These are phyloP conservation scores for Phengaris arion DNA, from an alignment of 2,888 invertebrate species.

Conservation along the genomic window DNA sequence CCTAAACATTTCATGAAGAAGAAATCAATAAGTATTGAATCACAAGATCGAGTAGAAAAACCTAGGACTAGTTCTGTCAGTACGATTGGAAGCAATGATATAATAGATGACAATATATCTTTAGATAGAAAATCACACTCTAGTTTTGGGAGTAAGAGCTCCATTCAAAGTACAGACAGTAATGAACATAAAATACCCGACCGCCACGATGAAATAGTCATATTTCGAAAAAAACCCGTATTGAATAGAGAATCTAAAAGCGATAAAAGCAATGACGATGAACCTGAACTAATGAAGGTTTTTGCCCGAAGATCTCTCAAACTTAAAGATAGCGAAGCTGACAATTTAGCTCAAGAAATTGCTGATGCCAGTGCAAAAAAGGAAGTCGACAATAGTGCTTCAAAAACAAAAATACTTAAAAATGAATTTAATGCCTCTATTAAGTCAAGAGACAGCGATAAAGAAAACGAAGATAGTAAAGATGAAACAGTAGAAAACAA, in stretches of 20 bases:
- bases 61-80: conserved; percentile 64
- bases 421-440: conserved; percentile 76
- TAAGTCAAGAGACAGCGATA: conserved; percentile 85
- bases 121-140: conserved; percentile 72
- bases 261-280: conserved; percentile 81
- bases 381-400: conserved; percentile 50
- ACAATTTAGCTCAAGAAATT: conserved; percentile 79
- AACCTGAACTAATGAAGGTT: conserved; percentile 90
- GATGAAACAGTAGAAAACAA: conserved; percentile 60
- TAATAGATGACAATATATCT: conserved; percentile 69
- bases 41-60: conserved; percentile 69
- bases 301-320: conserved; percentile 90
- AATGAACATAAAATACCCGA: conserved; percentile 66
- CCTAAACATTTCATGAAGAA: conserved; percentile 75
- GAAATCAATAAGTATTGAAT: conserved; percentile 78
- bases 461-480: conserved; percentile 81
- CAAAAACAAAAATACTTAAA: conserved; percentile 61
- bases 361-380: conserved; percentile 65
- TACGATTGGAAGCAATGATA: conserved; percentile 69
- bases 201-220: conserved; percentile 70
- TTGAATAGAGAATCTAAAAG: conserved; percentile 63
- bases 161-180: conserved; percentile 71
- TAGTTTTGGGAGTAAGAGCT: conserved; percentile 73
- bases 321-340: conserved; percentile 85
- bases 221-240: conserved; percentile 79